Evolutionary conservation across 2,888 invertebrate genomes (phyloP).

Genomic region (Pecten maximus): DNA sequence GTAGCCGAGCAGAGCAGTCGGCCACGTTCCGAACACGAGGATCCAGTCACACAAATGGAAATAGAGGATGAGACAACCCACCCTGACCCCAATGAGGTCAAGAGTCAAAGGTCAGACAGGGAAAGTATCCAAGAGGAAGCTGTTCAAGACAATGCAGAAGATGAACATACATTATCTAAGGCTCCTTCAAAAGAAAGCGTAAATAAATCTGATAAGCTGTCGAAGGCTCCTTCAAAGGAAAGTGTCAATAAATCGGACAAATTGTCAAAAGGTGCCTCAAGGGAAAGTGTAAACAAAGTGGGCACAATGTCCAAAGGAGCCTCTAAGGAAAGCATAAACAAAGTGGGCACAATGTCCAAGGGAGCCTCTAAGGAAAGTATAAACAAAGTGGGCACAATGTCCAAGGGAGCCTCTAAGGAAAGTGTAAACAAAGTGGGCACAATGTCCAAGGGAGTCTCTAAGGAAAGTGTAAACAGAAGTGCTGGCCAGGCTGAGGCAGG

Average conservation of each 20-base stretch:
- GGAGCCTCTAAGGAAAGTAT: conserved; percentile 39
- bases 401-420: conserved; percentile 9
- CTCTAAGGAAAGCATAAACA: conserved; percentile 50
- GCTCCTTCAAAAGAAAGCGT: conserved; percentile 52
- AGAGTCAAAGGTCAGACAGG: conserved; percentile 34
- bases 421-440: conserved; percentile 3
- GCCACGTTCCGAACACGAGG: conserved; percentile 62
- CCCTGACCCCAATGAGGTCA: conserved; percentile 36
- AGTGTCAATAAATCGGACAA: conserved; percentile 41
- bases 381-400: neutral
- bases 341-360: conserved; percentile 38
- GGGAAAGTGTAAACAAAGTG: conserved; percentile 37
- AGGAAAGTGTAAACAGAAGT: conserved; percentile 38
- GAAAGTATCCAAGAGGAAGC: conserved; percentile 33
- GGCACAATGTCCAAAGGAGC: conserved; percentile 43
- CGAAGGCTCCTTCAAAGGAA: conserved; percentile 48
- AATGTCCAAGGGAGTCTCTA: neutral
- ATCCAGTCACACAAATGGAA: conserved; percentile 67
- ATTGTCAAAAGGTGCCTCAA: conserved; percentile 39
- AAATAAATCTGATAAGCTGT: too few species aligned
- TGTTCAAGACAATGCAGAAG: neutral
- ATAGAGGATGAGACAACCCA: conserved; percentile 56
- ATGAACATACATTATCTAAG: conserved; percentile 28
- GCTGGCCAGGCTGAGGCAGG: neutral
- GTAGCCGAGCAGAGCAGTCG: conserved; percentile 57